Evolutionary conservation across 2,888 invertebrate species (phyloP).

Genomic region (Lepidocyrtoides sp.): DNA sequence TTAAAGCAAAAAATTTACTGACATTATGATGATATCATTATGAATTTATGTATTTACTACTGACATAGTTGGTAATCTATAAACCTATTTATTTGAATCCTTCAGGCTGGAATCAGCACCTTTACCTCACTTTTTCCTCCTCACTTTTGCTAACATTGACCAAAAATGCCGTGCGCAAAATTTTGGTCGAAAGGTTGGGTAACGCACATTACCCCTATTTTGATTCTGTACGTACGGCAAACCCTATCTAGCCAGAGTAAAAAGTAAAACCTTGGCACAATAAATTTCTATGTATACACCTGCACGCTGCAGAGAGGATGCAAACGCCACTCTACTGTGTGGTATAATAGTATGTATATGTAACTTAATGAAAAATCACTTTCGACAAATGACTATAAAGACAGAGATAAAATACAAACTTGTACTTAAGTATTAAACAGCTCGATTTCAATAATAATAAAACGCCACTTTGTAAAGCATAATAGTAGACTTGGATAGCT

Average conservation of each 20-base stretch:
- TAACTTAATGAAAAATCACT: constrained; percentile 12
- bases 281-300: background rate
- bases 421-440: constrained; percentile 78
- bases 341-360: background rate
- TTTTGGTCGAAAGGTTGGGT: constrained; percentile 20
- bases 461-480: constrained; percentile 11
- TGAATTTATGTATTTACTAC: constrained; percentile 21
- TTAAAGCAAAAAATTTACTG: constrained; percentile 57
- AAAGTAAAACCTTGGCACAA: constrained; percentile 45
- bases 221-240: background rate
- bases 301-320: background rate
- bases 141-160: constrained; percentile 41
- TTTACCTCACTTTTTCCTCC: constrained; percentile 66
- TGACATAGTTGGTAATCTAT: constrained; percentile 45
- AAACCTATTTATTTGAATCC: constrained; percentile 67
- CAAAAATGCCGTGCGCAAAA: constrained; percentile 14
- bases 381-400: constrained; percentile 63
- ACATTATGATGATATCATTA: constrained; percentile 60
- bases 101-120: constrained; percentile 78
- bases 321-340: background rate
- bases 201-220: constrained; percentile 48
- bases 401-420: constrained; percentile 73
- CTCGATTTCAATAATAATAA: constrained; percentile 64
- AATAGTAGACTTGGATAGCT: background rate
- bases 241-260: constrained; percentile 6